Conservation (phyloP, 2,888 invertebrate species). For the Cataglyphis cursor region DNA sequence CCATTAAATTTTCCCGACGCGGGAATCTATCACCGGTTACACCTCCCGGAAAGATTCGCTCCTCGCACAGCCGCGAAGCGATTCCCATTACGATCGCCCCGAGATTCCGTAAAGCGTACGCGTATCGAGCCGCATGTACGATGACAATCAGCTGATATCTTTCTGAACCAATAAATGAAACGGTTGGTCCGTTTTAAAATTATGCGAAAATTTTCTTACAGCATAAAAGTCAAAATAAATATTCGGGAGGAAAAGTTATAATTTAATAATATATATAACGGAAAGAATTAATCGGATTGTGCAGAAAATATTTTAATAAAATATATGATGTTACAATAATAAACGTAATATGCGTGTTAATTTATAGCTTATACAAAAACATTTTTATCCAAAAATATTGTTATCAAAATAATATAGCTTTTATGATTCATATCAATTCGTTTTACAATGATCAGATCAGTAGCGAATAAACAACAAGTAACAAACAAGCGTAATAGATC, state of each 20-base stretch:
- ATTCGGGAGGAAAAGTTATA: neutral
- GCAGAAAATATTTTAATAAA: too few species aligned
- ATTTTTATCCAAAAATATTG: neutral
- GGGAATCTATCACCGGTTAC: slow-evolving; percentile 85
- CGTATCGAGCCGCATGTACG: slow-evolving; percentile 63
- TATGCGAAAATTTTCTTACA: neutral
- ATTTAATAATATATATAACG: neutral
- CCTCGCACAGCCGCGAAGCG: slow-evolving; percentile 75
- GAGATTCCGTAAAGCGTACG: slow-evolving; percentile 66
- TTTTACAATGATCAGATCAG: slow-evolving; percentile 24
- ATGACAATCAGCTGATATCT: slow-evolving; percentile 28
- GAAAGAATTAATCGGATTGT: neutral
- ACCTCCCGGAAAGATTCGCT: slow-evolving; percentile 79
- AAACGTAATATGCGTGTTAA: neutral
- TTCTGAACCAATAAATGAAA: slow-evolving; percentile 37
- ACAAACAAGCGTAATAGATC: slow-evolving; percentile 62
- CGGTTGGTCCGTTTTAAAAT: slow-evolving; percentile 2
- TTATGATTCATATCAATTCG: neutral
- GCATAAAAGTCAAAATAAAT: neutral
- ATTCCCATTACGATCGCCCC: slow-evolving; percentile 82
- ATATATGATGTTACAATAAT: neutral
- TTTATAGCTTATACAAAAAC: neutral
- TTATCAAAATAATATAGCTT: neutral
- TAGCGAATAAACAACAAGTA: slow-evolving; percentile 40
- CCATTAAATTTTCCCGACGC: slow-evolving; percentile 86